These are phyloP conservation scores for Seriola quinqueradiata DNA, from an alignment of 2,113 vertebrate genomes.

Conservation along the genomic window DNA sequence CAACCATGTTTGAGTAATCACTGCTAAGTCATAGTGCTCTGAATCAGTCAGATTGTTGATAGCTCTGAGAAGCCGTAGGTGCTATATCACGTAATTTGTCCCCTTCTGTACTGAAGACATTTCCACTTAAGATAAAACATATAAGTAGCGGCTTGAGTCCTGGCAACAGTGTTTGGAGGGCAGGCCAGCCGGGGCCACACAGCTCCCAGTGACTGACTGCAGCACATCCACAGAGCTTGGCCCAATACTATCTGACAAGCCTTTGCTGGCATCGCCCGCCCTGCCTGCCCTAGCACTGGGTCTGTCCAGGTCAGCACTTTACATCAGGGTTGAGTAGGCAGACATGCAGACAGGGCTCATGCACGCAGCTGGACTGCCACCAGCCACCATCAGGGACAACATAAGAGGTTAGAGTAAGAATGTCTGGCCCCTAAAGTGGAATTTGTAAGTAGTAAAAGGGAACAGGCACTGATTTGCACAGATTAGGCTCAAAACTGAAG, in stretches of 20 bases:
- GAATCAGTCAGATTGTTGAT: neutral
- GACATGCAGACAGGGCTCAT: constrained; percentile 56
- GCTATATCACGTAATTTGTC: constrained; percentile 1
- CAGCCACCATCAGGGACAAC: constrained; percentile 41
- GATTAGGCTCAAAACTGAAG: constrained; percentile 69
- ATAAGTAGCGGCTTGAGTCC: constrained; percentile 1
- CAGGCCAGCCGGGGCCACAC: constrained; percentile 30
- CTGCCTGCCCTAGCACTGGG: constrained; percentile 39
- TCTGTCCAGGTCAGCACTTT: constrained; percentile 77
- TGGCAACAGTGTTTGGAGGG: constrained; percentile 22
- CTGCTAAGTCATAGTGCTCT: neutral
- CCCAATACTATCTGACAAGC: constrained; percentile 72
- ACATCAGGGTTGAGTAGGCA: constrained; percentile 71
- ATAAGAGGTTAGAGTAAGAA: constrained; percentile 62
- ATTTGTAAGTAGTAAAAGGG: constrained; percentile 66
- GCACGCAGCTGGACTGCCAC: constrained; percentile 49
- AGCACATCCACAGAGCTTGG: constrained; percentile 42
- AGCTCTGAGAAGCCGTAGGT: neutral
- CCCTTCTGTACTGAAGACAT: constrained; percentile 8
- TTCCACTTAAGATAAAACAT: constrained; percentile 13
- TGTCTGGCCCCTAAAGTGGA: constrained; percentile 61
- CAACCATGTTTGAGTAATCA: neutral
- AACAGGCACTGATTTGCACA: constrained; percentile 68
- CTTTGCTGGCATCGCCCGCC: constrained; percentile 51
- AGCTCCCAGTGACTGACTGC: constrained; percentile 40